Evolutionary conservation across 2,113 vertebrate genomes (phyloP).

Genomic region (Alexandromys fortis): DNA sequence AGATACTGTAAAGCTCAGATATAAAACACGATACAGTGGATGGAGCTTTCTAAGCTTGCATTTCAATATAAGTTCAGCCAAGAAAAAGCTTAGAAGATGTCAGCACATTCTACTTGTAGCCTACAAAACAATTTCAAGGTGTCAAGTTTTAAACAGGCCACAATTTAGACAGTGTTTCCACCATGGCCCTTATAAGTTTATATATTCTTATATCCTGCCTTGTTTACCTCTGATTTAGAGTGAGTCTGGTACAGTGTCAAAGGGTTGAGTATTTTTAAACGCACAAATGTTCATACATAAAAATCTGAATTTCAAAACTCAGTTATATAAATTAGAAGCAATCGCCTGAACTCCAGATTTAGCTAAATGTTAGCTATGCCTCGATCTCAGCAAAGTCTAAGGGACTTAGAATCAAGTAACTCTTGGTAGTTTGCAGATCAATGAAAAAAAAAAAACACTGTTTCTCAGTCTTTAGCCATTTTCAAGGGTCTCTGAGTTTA

Average conservation of each 20-base stretch:
- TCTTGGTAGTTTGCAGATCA: background rate
- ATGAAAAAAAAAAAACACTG: background rate
- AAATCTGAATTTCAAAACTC: slow-evolving; percentile 30
- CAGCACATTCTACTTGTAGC: background rate
- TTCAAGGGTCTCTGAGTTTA: slow-evolving; percentile 20
- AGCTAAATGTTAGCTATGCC: background rate
- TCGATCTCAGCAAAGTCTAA: slow-evolving; percentile 16
- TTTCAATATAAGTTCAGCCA: background rate
- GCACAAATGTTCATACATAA: background rate
- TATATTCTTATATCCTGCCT: background rate
- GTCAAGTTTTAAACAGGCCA: background rate
- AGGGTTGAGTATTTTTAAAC: slow-evolving; percentile 28
- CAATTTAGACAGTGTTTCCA: background rate
- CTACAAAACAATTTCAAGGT: background rate
- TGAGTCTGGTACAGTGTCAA: background rate
- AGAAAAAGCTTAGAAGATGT: slow-evolving; percentile 25
- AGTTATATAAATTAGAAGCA: slow-evolving; percentile 28
- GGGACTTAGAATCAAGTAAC: background rate
- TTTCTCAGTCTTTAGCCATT: background rate
- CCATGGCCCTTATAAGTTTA: background rate
- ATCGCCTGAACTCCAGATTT: background rate
- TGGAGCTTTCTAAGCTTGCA: background rate
- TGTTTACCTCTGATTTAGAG: background rate
- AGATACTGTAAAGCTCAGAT: background rate
- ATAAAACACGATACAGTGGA: background rate